These are phyloP conservation scores for Silurus glanis DNA, from an alignment of 2,113 vertebrate genomes.

Conservation along the genomic window DNA sequence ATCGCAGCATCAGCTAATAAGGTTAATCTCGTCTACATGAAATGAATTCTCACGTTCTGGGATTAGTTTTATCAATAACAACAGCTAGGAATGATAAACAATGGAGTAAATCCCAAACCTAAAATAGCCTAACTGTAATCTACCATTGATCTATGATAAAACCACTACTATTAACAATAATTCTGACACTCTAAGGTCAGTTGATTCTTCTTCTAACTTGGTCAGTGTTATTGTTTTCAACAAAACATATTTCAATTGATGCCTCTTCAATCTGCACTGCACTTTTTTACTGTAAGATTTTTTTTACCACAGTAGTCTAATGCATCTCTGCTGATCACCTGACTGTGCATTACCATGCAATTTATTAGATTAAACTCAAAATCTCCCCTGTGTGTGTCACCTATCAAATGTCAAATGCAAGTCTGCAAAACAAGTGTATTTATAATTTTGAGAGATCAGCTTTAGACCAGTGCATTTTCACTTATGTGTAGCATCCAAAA, in stretches of 20 bases:
- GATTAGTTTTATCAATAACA: background rate
- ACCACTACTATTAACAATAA: background rate
- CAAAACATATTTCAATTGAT: too few relatives aligned
- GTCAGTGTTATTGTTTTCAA: too few relatives aligned
- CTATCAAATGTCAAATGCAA: background rate
- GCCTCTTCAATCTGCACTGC: background rate
- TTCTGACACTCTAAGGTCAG: background rate
- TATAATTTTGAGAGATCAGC: background rate
- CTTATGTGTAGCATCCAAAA: background rate
- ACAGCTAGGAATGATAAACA: background rate
- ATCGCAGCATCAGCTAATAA: background rate
- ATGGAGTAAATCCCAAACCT: background rate
- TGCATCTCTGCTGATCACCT: background rate
- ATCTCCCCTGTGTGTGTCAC: background rate
- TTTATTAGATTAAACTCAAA: background rate
- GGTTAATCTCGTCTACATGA: background rate
- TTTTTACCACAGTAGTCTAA: background rate
- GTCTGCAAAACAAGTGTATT: too few relatives aligned
- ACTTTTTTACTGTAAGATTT: background rate
- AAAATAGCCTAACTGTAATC: too few relatives aligned
- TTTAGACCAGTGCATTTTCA: background rate
- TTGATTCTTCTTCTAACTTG: background rate
- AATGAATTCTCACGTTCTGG: background rate
- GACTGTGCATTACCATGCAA: background rate
- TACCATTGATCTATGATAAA: background rate